Percentiles rank a stretch among this genome's conserved stretches.
Conservation (phyloP, 1,140 invertebrate genomes). For the Planococcus citri region DNA sequence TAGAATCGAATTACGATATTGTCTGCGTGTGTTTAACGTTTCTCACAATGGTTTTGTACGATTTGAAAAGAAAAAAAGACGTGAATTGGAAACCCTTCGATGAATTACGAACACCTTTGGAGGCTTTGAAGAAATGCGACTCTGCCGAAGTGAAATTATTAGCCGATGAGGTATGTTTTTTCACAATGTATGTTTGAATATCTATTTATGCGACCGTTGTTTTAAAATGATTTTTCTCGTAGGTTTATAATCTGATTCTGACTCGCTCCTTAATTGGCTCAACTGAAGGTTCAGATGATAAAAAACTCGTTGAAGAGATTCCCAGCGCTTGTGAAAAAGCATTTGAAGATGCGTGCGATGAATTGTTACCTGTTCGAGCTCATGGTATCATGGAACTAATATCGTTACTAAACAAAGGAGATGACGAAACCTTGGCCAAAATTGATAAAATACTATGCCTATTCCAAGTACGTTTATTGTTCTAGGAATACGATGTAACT, state of each 20-base stretch:
- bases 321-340: background rate
- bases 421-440: slow-evolving; percentile 48
- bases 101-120: background rate
- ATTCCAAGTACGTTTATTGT: slow-evolving; percentile 27
- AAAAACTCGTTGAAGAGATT: background rate
- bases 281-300: background rate
- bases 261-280: background rate
- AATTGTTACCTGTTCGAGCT: slow-evolving; percentile 61
- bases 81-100: background rate
- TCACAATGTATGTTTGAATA: too few species aligned
- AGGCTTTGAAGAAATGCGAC: background rate
- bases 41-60: slow-evolving; percentile 13
- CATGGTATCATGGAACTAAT: slow-evolving; percentile 62
- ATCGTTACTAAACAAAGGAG: slow-evolving; percentile 52
- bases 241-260: background rate
- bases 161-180: background rate
- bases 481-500: background rate
- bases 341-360: slow-evolving; percentile 47
- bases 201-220: too few species aligned
- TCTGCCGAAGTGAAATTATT: background rate
- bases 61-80: slow-evolving; percentile 3
- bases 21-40: background rate
- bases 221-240: background rate
- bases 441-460: slow-evolving; percentile 39
- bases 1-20: background rate